phyloP scores from a whole-genome alignment of 2,113 vertebrate species.

The Thymallus thymallus region DNA sequence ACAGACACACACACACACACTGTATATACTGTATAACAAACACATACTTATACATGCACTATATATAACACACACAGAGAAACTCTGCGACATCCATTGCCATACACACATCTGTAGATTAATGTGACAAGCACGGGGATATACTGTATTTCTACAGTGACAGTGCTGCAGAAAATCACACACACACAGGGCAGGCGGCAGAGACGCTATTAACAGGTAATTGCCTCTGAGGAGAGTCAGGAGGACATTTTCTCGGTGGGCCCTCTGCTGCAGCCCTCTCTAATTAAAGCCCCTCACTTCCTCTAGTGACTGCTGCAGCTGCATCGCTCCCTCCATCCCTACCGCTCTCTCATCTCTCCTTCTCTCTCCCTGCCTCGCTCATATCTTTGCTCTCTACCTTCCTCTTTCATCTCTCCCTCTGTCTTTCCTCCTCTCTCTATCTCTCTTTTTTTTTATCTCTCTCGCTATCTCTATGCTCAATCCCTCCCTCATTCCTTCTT shows the following conservation, averaged over 20 bases:
- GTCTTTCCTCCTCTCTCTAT: neutral
- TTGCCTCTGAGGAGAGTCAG: constrained; percentile 7
- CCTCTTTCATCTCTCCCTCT: neutral
- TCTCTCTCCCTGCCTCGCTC: neutral
- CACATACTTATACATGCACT: neutral
- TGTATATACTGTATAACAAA: too few species aligned
- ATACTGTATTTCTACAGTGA: neutral
- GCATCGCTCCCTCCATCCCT: neutral
- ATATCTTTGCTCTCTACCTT: neutral
- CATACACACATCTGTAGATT: neutral
- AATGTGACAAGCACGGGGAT: neutral
- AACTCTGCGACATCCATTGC: neutral
- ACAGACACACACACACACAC: neutral
- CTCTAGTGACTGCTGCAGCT: neutral
- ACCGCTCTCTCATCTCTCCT: neutral
- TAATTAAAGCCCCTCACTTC: constrained; percentile 11
- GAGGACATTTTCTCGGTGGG: neutral
- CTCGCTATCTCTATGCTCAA: too few species aligned
- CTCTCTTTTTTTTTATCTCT: too few species aligned
- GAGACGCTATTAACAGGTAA: constrained; percentile 11
- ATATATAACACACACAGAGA: neutral
- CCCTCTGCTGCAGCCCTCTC: neutral
- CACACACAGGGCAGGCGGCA: neutral
- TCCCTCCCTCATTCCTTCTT: neutral
- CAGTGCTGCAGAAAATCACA: constrained; percentile 2